Conservation (phyloP, 2,888 invertebrate genomes). For the Metalampra italica region DNA sequence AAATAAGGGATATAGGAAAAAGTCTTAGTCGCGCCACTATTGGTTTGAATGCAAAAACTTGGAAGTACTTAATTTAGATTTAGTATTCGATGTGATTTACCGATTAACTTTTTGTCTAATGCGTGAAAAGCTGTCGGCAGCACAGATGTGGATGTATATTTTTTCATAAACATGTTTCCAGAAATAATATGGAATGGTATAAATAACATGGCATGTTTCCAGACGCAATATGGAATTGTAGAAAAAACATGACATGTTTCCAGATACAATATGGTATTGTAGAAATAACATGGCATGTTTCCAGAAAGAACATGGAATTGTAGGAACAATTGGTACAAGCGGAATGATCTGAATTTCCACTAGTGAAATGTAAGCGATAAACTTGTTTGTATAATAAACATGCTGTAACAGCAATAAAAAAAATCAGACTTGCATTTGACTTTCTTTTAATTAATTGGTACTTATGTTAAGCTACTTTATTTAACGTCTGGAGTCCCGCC, state of each 20-base stretch:
- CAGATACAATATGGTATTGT: conserved; percentile 13
- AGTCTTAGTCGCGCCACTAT: too few relatives aligned
- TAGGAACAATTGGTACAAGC: conserved; percentile 48
- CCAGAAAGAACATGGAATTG: conserved; percentile 6
- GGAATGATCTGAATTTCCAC: conserved; percentile 61
- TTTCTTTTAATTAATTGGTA: conserved; percentile 27
- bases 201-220: conserved; percentile 17
- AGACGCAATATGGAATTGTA: conserved; percentile 12
- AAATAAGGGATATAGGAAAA: too few relatives aligned
- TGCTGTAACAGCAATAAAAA: conserved; percentile 77
- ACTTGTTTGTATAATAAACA: conserved; percentile 73
- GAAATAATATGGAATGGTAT: conserved; percentile 14
- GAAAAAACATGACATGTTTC: conserved; percentile 22
- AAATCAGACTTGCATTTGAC: conserved; percentile 60
- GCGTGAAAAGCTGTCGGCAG: conserved; percentile 14
- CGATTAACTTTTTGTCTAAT: conserved; percentile 16
- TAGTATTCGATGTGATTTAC: conserved; percentile 45
- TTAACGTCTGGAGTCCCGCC: too few relatives aligned
- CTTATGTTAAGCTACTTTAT: too few relatives aligned
- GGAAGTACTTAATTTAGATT: conserved; percentile 65
- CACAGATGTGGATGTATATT: conserved; percentile 33
- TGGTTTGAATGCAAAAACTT: conserved; percentile 25
- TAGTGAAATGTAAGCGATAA: conserved; percentile 61
- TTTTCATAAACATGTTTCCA: conserved; percentile 25
- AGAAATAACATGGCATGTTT: conserved; percentile 20